A percentile compares a stretch with the other conserved stretches of the same genome.
These are phyloP conservation scores for Heptranchias perlo DNA, from an alignment of 2,113 vertebrate species.

Conservation along the genomic window DNA sequence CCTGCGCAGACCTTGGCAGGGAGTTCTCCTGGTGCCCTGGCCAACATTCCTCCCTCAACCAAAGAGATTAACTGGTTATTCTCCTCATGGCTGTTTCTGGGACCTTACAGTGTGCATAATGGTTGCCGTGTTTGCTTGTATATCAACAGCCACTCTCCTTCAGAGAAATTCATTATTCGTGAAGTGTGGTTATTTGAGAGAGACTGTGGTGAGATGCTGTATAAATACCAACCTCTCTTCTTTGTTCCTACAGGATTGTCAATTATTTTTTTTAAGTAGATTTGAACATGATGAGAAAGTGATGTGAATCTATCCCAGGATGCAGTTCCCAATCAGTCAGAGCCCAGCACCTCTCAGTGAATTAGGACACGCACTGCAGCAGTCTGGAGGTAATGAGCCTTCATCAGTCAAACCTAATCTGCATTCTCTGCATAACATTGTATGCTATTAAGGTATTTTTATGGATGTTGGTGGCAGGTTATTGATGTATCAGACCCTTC, in stretches of 20 bases:
- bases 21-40: neutral
- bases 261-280: too few species aligned
- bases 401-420: neutral
- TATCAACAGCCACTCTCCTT: neutral
- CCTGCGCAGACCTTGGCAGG: neutral
- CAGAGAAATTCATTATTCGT: neutral
- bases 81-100: neutral
- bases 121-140: neutral
- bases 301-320: neutral
- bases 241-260: too few species aligned
- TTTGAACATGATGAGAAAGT: neutral
- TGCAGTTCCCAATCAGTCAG: neutral
- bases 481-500: neutral
- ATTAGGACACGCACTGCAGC: conserved; percentile 16
- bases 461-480: neutral
- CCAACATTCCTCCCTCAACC: neutral
- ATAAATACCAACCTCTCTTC: too few species aligned
- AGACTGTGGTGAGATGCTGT: neutral
- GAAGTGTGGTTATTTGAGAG: neutral
- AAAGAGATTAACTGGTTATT: neutral
- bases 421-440: neutral
- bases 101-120: neutral
- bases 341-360: conserved; percentile 5
- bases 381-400: neutral
- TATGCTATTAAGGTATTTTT: neutral